A percentile compares a stretch with the other conserved stretches of the same genome.
These are phyloP conservation scores for Theretra japonica DNA, from an alignment of 2,888 invertebrate species.

Conservation along the genomic window DNA sequence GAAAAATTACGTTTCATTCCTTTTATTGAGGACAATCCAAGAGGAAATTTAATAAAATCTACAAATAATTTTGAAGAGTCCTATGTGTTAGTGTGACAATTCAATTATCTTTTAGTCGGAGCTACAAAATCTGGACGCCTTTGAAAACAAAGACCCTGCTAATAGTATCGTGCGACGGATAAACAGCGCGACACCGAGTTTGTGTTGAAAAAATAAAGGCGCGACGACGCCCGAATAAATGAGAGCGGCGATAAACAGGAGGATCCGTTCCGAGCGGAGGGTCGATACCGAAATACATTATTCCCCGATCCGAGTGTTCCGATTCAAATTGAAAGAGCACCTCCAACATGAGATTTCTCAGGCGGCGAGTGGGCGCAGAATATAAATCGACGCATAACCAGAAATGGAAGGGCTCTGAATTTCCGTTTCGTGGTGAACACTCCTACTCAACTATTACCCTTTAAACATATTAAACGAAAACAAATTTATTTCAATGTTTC, in stretches of 20 bases:
- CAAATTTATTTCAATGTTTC: conserved; percentile 35
- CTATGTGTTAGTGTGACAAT: conserved; percentile 67
- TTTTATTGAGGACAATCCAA: background rate
- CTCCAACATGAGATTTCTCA: conserved; percentile 84
- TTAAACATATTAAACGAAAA: conserved; percentile 54
- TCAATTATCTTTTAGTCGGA: conserved; percentile 74
- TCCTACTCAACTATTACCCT: conserved; percentile 55
- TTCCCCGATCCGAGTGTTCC: conserved; percentile 84
- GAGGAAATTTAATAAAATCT: conserved; percentile 38
- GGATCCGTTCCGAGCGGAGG: conserved; percentile 80
- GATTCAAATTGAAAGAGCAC: conserved; percentile 86
- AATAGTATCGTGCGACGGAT: conserved; percentile 77
- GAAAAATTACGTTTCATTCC: too few species aligned
- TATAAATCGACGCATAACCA: conserved; percentile 85
- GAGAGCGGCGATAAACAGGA: conserved; percentile 84
- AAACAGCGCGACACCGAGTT: conserved; percentile 78
- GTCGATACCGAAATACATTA: conserved; percentile 85
- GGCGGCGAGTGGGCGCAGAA: conserved; percentile 84
- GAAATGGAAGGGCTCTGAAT: conserved; percentile 82
- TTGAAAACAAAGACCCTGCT: conserved; percentile 78
- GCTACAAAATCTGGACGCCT: conserved; percentile 73
- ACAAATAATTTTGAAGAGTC: conserved; percentile 46
- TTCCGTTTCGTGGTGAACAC: conserved; percentile 75
- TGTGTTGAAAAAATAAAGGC: conserved; percentile 83
- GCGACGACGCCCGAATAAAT: conserved; percentile 84